These are phyloP conservation scores for Chironomus riparius DNA, from an alignment of 2,888 invertebrate species.

Conservation along the genomic window DNA sequence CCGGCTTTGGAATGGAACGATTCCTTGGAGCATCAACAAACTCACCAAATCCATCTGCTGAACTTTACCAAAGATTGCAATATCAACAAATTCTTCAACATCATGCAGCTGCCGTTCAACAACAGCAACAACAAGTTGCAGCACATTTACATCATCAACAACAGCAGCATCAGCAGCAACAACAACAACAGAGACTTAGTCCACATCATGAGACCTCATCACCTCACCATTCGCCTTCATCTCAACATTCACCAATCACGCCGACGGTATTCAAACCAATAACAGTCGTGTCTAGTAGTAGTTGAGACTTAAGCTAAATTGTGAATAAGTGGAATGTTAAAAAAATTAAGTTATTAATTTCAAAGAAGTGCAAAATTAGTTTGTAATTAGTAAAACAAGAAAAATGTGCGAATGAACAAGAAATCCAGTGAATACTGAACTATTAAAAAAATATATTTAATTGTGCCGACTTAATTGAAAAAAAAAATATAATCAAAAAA, in stretches of 20 bases:
- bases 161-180: slow-evolving; percentile 31
- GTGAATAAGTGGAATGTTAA: background rate
- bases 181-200: slow-evolving; percentile 29
- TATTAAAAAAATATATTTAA: too few species aligned
- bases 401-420: background rate
- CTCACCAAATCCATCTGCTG: slow-evolving; percentile 43
- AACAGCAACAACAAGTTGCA: slow-evolving; percentile 37
- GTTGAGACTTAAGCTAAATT: slow-evolving; percentile 34
- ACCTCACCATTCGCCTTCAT: slow-evolving; percentile 33
- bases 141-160: slow-evolving; percentile 39
- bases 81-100: slow-evolving; percentile 44
- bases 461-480: too few species aligned
- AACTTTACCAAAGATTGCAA: slow-evolving; percentile 44
- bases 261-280: slow-evolving; percentile 47
- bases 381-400: background rate
- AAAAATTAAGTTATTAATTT: background rate
- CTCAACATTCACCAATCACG: slow-evolving; percentile 37
- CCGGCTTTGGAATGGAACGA: slow-evolving; percentile 39
- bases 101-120: slow-evolving; percentile 38
- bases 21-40: slow-evolving; percentile 38
- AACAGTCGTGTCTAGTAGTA: slow-evolving; percentile 48
- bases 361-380: slow-evolving; percentile 1
- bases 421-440: too few species aligned
- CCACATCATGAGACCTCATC: slow-evolving; percentile 31
- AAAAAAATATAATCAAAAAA: too few species aligned